Conservation (phyloP, 2,113 vertebrate genomes). For the Calidris pugnax region DNA sequence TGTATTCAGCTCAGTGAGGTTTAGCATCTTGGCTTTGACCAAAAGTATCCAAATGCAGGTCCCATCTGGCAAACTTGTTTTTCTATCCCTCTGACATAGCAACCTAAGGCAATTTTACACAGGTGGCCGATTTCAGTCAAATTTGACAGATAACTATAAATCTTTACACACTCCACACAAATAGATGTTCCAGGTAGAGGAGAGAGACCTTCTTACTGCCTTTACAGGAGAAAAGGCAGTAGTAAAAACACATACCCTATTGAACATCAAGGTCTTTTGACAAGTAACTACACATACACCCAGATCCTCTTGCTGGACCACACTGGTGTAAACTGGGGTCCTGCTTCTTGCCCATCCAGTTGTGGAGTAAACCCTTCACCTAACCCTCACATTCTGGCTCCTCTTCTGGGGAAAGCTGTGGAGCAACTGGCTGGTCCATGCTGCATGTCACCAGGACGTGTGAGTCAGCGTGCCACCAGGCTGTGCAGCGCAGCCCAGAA, state of each 20-base stretch:
- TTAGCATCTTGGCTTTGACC: background rate
- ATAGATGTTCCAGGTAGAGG: background rate
- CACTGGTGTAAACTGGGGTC: background rate
- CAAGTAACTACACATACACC: background rate
- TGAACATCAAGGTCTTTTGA: background rate
- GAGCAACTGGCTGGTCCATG: background rate
- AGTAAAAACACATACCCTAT: background rate
- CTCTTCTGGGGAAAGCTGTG: background rate
- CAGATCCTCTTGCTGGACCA: background rate
- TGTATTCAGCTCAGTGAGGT: background rate
- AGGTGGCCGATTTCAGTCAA: background rate
- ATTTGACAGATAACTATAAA: background rate
- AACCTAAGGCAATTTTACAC: background rate
- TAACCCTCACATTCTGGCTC: background rate
- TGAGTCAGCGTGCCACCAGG: background rate
- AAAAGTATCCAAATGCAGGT: background rate
- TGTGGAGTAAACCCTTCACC: background rate
- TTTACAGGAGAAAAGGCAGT: background rate
- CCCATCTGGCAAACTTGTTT: background rate
- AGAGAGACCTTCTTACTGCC: background rate
- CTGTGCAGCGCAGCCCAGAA: background rate
- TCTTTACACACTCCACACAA: background rate
- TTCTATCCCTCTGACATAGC: background rate
- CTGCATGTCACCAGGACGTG: fast-evolving
- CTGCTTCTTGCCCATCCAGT: background rate